These are phyloP conservation scores for Gephyroberyx darwinii DNA, from an alignment of 2,797 vertebrate genomes.

Conservation along the genomic window DNA sequence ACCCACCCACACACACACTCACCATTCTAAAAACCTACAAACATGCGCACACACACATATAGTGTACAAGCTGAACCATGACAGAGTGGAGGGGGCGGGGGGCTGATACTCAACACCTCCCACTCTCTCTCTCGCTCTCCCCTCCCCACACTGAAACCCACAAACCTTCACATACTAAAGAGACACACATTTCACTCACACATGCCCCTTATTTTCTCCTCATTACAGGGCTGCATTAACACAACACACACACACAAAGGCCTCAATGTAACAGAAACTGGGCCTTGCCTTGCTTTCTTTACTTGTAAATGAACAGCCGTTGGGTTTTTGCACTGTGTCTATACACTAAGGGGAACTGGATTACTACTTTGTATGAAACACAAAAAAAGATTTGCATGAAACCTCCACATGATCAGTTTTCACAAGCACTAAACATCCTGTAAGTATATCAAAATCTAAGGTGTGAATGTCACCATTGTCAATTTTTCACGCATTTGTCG, in stretches of 20 bases:
- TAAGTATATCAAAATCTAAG: background rate
- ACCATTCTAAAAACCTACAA: constrained; percentile 18
- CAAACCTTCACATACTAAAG: constrained; percentile 75
- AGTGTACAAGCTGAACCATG: constrained; percentile 39
- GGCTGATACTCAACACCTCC: constrained; percentile 72
- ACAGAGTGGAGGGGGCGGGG: constrained; percentile 61
- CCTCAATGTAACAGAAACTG: constrained; percentile 60
- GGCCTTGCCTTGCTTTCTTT: constrained; percentile 45
- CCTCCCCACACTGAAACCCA: constrained; percentile 61
- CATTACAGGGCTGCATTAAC: constrained; percentile 49
- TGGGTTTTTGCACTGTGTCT: constrained; percentile 1
- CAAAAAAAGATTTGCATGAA: constrained; percentile 14
- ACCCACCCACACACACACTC: constrained; percentile 32
- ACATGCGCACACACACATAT: constrained; percentile 20
- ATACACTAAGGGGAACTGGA: background rate
- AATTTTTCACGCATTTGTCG: background rate
- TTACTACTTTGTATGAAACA: constrained; percentile 8
- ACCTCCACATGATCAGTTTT: constrained; percentile 17
- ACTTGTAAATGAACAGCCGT: constrained; percentile 30
- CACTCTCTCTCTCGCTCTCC: constrained; percentile 52
- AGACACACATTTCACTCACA: constrained; percentile 63
- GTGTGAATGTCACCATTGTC: no score
- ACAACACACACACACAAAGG: constrained; percentile 68
- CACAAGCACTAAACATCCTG: background rate
- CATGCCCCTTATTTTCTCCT: constrained; percentile 57